Percentiles rank a stretch among this genome's conserved stretches.
Conservation (phyloP, 2,888 invertebrate genomes). For the Thalpophila matura region DNA sequence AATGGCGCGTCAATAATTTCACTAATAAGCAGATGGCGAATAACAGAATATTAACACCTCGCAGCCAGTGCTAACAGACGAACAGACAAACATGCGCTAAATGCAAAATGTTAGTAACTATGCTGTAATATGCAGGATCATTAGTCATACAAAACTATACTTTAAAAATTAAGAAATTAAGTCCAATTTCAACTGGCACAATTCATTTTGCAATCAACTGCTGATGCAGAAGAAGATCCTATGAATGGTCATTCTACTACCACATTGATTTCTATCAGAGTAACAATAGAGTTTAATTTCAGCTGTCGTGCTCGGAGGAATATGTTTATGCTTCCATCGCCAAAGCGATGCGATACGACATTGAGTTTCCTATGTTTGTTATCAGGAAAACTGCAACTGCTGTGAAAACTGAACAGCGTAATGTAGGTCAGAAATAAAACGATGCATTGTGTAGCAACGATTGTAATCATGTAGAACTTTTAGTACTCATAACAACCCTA, state of each 20-base stretch:
- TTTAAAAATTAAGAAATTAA: not conserved
- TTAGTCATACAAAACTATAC: slow-evolving; percentile 11
- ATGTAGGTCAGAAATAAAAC: slow-evolving; percentile 50
- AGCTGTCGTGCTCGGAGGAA: not conserved
- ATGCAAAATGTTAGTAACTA: slow-evolving; percentile 37
- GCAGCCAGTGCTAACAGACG: slow-evolving; percentile 57
- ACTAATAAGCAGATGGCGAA: slow-evolving; percentile 53
- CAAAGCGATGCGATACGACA: slow-evolving; percentile 39
- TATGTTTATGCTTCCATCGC: slow-evolving; percentile 30
- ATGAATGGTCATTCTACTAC: not conserved
- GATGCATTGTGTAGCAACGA: not conserved
- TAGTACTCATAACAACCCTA: slow-evolving; percentile 26
- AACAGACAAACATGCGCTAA: slow-evolving; percentile 60
- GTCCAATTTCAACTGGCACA: slow-evolving; percentile 1
- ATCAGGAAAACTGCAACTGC: slow-evolving; percentile 45
- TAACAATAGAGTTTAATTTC: slow-evolving; percentile 9
- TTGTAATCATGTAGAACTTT: slow-evolving; percentile 22
- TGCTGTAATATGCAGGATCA: slow-evolving; percentile 12
- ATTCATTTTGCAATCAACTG: slow-evolving; percentile 21
- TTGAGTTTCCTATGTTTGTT: slow-evolving; percentile 47
- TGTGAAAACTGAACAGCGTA: slow-evolving; percentile 25
- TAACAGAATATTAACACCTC: slow-evolving; percentile 76
- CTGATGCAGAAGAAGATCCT: slow-evolving; percentile 17
- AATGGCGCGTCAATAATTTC: slow-evolving; percentile 29
- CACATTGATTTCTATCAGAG: not conserved